A percentile compares a stretch with the other conserved stretches of the same genome.
phyloP scores from a whole-genome alignment of 1,140 invertebrate species.

The Caerostris darwini region DNA sequence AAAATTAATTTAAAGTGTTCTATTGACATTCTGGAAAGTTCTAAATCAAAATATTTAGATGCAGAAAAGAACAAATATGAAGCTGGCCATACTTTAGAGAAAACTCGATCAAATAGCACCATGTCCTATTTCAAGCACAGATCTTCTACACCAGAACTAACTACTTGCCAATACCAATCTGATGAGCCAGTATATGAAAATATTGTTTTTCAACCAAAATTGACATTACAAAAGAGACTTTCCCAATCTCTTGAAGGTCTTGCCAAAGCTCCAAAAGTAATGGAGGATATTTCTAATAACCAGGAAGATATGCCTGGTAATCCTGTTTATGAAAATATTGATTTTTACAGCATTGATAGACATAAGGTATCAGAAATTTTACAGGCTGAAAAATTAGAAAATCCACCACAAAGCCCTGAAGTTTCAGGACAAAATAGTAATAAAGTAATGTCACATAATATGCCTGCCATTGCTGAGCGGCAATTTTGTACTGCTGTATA shows the following conservation, averaged over 20 bases:
- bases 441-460: neutral
- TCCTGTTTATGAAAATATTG: constrained; percentile 74
- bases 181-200: constrained; percentile 78
- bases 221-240: constrained; percentile 78
- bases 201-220: constrained; percentile 65
- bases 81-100: constrained; percentile 79
- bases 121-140: constrained; percentile 74
- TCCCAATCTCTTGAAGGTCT: constrained; percentile 86
- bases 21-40: constrained; percentile 53
- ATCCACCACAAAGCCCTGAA: neutral
- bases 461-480: constrained; percentile 10
- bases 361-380: neutral
- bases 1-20: constrained; percentile 67
- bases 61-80: constrained; percentile 80
- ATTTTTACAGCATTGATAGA: constrained; percentile 50
- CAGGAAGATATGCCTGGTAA: neutral
- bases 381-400: neutral
- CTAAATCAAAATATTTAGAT: constrained; percentile 79
- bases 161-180: constrained; percentile 50
- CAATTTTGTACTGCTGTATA: constrained; percentile 53
- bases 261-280: constrained; percentile 81
- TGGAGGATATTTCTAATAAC: neutral
- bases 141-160: constrained; percentile 76
- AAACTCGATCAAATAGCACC: constrained; percentile 59
- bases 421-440: neutral